Conservation (phyloP, 2,888 invertebrate species). For the Trachelus stipa region DNA sequence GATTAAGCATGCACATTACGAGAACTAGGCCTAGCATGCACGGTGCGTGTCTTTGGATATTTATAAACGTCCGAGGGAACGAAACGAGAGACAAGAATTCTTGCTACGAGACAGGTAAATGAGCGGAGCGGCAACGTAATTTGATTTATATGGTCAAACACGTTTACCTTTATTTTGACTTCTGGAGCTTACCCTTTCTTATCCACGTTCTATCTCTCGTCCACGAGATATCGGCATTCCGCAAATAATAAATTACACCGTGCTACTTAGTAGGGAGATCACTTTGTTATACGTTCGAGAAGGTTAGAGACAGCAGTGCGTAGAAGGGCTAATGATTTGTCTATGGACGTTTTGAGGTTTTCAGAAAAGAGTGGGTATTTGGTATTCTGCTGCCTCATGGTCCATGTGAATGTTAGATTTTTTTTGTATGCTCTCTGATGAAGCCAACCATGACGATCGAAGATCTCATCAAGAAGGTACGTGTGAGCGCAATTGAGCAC, state of each 20-base stretch:
- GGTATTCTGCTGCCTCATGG: not conserved
- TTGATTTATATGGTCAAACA: conserved; percentile 15
- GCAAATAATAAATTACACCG: not conserved
- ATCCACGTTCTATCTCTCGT: not conserved
- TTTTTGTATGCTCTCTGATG: not conserved
- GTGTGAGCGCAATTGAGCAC: conserved; percentile 28
- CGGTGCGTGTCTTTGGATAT: conserved; percentile 48
- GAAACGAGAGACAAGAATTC: conserved; percentile 9
- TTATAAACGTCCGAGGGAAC: conserved; percentile 29
- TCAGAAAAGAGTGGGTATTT: not conserved
- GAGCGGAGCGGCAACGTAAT: conserved; percentile 17
- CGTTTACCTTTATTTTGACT: not conserved
- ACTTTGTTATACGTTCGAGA: not conserved
- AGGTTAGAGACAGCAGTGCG: not conserved
- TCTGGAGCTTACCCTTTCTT: not conserved
- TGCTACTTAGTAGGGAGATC: not conserved
- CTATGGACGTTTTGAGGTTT: not conserved
- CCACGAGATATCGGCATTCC: not conserved
- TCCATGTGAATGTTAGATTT: not conserved
- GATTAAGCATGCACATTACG: conserved; percentile 53
- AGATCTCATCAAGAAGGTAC: conserved; percentile 16
- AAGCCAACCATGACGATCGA: conserved; percentile 7
- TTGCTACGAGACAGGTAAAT: conserved; percentile 12
- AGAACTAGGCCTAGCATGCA: conserved; percentile 35
- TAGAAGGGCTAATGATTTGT: not conserved